Evolutionary conservation across 2,113 vertebrate genomes (phyloP).

Genomic region (Hippoglossus stenolepis): DNA sequence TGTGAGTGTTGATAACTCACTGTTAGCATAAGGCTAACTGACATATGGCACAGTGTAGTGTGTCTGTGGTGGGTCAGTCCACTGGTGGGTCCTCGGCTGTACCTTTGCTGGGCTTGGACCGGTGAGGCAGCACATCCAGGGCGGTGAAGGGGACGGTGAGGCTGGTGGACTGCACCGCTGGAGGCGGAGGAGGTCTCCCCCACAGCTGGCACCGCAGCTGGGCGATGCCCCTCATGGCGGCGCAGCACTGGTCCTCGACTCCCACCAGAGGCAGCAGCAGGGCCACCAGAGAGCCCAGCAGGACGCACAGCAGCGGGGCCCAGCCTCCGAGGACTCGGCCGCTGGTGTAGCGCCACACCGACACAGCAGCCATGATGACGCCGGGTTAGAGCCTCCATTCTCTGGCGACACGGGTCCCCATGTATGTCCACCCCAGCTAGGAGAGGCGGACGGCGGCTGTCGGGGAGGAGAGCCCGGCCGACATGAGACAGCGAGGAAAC

Average conservation of each 20-base stretch:
- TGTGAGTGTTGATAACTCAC: too few species aligned
- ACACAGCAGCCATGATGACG: conserved; percentile 79
- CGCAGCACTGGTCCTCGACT: conserved; percentile 84
- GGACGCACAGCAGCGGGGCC: conserved; percentile 82
- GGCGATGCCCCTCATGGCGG: conserved; percentile 82
- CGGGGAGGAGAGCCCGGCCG: not conserved
- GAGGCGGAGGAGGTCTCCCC: conserved; percentile 48
- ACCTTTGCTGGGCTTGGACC: conserved; percentile 88
- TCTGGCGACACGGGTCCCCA: conserved; percentile 35
- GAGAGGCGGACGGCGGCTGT: conserved; percentile 17
- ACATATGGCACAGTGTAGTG: not conserved
- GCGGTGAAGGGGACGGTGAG: conserved; percentile 86
- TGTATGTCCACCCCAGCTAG: conserved; percentile 36
- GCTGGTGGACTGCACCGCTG: conserved; percentile 83
- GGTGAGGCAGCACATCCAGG: conserved; percentile 85
- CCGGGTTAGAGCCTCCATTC: conserved; percentile 51
- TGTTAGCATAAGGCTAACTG: not conserved
- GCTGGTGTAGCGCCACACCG: conserved; percentile 83
- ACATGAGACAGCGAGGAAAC: conserved; percentile 2
- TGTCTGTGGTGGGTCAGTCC: not conserved
- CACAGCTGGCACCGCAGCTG: conserved; percentile 85
- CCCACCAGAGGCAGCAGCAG: conserved; percentile 86
- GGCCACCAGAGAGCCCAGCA: conserved; percentile 84
- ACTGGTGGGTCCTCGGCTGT: conserved; percentile 4
- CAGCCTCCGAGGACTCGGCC: conserved; percentile 85